Evolutionary conservation across 2,797 vertebrate species (phyloP), one percentile per base, ranked within the genome.

Genomic region (Sternotherus odoratus): DNA sequence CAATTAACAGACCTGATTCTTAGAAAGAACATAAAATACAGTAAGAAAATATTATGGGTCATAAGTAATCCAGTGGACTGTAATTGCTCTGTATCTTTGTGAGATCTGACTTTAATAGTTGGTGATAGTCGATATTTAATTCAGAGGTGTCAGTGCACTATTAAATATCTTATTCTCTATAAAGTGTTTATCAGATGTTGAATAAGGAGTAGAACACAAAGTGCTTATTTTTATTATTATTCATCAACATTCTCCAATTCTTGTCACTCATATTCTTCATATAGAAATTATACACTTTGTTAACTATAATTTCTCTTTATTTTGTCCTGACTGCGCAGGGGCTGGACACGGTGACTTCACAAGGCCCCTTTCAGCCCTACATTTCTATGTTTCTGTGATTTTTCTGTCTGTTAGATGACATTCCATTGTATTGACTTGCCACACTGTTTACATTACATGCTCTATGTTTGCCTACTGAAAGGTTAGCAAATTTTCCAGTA

Each of bases 41-140:
- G 75, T 92, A 92, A 87, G 82, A 50, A 66, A 92, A 84, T 54
- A 92, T 88, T 92, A 84, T 84, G 79, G 75, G 54, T 86, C 39
- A 87, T 85, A 88, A 43, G 49, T 82, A 80, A 87, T 3, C 77
- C 46, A 83, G 63, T 46, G 8, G 91, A 87, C 4, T 9, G 79
- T 79, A 88, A 90, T 63, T 88, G 28, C 19, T n/a, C 36, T 54
- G 46, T 92, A 48, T 86, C 80, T 15, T 91, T 92, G 30, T 57
- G 36, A 86, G 39, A 83, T 91, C 78, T 86, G 13, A 88, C 49
- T 88, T 84, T 46, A 33, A 74, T 89, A 79, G 2, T 3, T 75
- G 84, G 24, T 83, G 48, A 56, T 66, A 66, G 54, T 82, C 49
- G 63, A 81, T 75, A 80, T 81, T 50, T 72, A 77, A 49, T 77